Base-by-base conservation (phyloP, 2,888 invertebrate species). In the Eupithecia dodoneata region DNA sequence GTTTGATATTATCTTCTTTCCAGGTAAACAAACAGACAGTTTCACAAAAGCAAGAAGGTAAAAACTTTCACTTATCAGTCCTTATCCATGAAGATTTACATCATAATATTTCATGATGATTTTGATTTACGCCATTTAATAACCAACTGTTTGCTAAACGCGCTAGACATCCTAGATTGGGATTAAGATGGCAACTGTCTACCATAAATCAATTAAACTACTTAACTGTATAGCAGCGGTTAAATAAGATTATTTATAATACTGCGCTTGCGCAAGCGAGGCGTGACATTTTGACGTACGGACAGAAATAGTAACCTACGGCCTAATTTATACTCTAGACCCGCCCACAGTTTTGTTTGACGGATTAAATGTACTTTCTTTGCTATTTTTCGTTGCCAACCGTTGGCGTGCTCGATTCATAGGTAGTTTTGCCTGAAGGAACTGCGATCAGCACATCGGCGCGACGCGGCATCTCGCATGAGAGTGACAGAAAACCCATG, bases 201-300 rank as follows among this genome's bases (percentile, higher is more conserved):
- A 45, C 70, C 18, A 45, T 78, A 76, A 78, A 76, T 76, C 72
- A 74, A 74, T 74, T 73, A 74, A 78, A 78, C 79, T 71, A 77
- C 81, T 81, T 82, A 79, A 79, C 77, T 73, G 71, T 71, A 30
- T 63, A 63, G 76, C 69, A 75, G 76, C 76, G 73, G 79, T 80
- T 80, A 79, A 79, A 80, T 83, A 80, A 78, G 76, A 81, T 86
- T 91, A 90, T 90, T 89, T 88, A 90, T 84, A 85, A 85, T 83
- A 83, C 84, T 86, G 87, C 87, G 85, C 88, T 93, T 93, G 90
- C 92, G 92, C 89, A 93, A 93, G 86, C 30, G 82, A 83, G 85
- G 86, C 86, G 88, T 92, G 94, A 94, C 94, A 94, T 94, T 94
- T 93, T 91, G 90, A 89, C 87, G 91, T 84, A 88, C 87, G 91